Evolutionary conservation across 2,113 vertebrate genomes (phyloP).

Genomic region (Passer domesticus): DNA sequence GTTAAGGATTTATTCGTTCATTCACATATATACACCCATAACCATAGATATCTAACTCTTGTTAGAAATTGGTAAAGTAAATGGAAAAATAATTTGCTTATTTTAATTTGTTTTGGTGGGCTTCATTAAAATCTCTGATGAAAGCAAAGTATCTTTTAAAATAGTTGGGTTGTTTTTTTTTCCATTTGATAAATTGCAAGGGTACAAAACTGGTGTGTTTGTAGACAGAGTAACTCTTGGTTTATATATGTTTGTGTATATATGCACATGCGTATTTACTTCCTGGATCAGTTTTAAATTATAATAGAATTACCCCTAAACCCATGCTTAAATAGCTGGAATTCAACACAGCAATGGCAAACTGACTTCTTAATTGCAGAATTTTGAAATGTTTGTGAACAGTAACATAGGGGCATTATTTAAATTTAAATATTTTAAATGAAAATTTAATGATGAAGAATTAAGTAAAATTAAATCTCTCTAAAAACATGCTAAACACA

Average conservation of each 20-base stretch:
- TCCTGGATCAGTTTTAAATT: constrained; percentile 4
- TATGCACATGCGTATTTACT: constrained; percentile 50
- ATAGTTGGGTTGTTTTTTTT: neutral
- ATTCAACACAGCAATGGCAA: constrained; percentile 15
- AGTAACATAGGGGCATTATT: neutral
- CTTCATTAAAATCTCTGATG: constrained; percentile 18
- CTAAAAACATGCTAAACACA: neutral
- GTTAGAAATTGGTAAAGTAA: constrained; percentile 47
- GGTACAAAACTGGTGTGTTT: neutral
- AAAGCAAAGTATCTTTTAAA: constrained; percentile 10
- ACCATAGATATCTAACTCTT: constrained; percentile 66
- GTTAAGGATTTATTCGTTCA: constrained; percentile 82
- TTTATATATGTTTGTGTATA: constrained; percentile 40
- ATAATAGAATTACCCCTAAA: neutral
- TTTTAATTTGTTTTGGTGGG: constrained; percentile 40
- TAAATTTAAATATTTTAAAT: neutral
- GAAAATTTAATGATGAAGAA: neutral
- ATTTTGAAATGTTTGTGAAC: constrained; percentile 33
- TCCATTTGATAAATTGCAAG: neutral
- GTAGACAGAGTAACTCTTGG: neutral
- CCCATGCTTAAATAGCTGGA: neutral
- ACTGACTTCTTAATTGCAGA: constrained; percentile 5
- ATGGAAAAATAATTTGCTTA: constrained; percentile 21
- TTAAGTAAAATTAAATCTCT: neutral
- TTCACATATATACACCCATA: constrained; percentile 78